Evolutionary conservation across 1,140 invertebrate genomes (phyloP), one percentile per base, ranked within the genome.

Genomic region (Papilio aristodemus): DNA sequence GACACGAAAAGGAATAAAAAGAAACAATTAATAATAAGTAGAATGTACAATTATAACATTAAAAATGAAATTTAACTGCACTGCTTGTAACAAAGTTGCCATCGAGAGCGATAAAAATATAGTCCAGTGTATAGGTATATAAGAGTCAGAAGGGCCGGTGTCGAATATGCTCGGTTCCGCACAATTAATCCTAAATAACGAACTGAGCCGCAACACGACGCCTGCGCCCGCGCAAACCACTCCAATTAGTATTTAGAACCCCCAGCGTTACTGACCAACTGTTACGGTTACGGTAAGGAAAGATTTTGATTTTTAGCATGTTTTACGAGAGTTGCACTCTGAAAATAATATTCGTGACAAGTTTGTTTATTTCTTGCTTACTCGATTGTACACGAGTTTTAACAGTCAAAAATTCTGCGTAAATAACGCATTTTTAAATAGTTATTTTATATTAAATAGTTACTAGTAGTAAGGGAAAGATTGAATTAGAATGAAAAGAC

Each of bases 111-210:
- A 46, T 66, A 46, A 66, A 66, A 66, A 50, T 66, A 36, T 62
- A 62, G 41, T 66, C 50, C 63, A 46, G 32, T 50, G 50, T 22
- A 50, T n/a, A 38, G 46, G 46, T 46, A 6, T 37, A 25, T 25
- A 32, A 60, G 25, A n/a, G 59, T 66, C 71, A 70, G 46, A 70
- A 59, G 74, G 62, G 64, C 70, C 70, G 73, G 76, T 84, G 78
- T 86, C 79, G 80, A 79, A 74, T 78, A 78, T 76, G 68, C 73
- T 79, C 79, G 76, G 87, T 90, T 87, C 87, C 85, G 82, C 84
- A 75, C 86, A 87, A 87, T 90, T 89, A 90, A 89, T 84, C 76
- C 76, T 75, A 79, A 88, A 90, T 87, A 90, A 90, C 83, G 85
- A 87, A 87, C 76, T 74, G 69, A 73, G 74, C 78, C 75, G 81